phyloP scores from a whole-genome alignment of 92 coral and sea anemone species.

The Ricordea florida region DNA sequence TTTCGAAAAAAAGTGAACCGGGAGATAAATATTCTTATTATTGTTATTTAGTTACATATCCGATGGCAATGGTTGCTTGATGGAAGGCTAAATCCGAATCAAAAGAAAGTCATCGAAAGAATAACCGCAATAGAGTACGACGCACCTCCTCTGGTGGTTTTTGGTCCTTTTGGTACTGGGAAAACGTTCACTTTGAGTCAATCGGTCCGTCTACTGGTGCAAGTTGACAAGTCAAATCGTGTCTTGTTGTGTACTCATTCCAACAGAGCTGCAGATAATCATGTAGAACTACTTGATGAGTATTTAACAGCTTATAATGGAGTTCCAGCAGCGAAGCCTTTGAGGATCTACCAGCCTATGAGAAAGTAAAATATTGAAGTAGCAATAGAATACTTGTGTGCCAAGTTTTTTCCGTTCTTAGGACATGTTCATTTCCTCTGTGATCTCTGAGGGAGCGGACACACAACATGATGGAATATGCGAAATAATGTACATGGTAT shows the following conservation, averaged over 20 bases:
- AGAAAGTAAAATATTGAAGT: slow-evolving; percentile 8
- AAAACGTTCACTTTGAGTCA: slow-evolving; percentile 86
- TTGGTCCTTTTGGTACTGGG: slow-evolving; percentile 99
- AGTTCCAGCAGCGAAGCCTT: slow-evolving; percentile 55
- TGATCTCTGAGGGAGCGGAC: too few species aligned
- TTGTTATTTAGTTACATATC: not conserved
- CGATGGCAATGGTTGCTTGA: slow-evolving; percentile 60
- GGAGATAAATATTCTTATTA: not conserved
- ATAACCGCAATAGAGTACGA: slow-evolving; percentile 37
- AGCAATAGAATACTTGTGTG: too few species aligned
- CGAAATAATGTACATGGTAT: too few species aligned
- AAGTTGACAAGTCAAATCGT: slow-evolving; percentile 53
- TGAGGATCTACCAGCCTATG: slow-evolving; percentile 63
- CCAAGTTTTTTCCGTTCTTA: too few species aligned
- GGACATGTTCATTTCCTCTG: too few species aligned
- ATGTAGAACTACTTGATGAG: slow-evolving; percentile 70
- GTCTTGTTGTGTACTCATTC: slow-evolving; percentile 93
- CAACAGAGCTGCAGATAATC: slow-evolving; percentile 93
- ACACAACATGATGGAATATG: too few species aligned
- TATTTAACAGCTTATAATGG: slow-evolving; percentile 48
- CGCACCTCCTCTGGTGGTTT: slow-evolving; percentile 87
- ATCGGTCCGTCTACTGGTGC: slow-evolving; percentile 73
- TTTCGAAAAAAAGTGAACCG: not conserved
- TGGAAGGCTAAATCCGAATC: slow-evolving; percentile 51
- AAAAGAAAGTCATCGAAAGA: slow-evolving; percentile 56